phyloP scores from a whole-genome alignment of 2,113 vertebrate species.

The Charadrius vociferus region DNA sequence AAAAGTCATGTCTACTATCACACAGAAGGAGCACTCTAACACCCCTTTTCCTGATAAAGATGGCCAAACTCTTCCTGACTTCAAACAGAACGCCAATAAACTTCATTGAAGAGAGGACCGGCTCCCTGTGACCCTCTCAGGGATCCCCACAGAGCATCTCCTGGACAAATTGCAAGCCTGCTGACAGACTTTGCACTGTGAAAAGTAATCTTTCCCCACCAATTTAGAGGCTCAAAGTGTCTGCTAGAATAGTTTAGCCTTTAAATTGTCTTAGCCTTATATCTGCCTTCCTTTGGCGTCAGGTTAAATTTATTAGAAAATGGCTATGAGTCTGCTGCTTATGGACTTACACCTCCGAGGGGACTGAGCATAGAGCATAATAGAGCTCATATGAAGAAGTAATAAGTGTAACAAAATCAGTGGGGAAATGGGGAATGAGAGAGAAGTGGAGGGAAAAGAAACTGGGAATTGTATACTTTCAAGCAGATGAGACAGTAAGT shows the following conservation, averaged over 20 bases:
- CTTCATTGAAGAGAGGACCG: neutral
- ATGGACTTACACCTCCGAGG: neutral
- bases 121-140: neutral
- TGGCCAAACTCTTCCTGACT: neutral
- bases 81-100: neutral
- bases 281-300: neutral
- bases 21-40: neutral
- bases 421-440: neutral
- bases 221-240: neutral
- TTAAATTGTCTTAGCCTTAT: neutral
- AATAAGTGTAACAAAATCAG: neutral
- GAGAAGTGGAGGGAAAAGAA: neutral
- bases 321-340: neutral
- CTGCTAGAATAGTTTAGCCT: neutral
- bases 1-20: neutral
- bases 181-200: neutral
- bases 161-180: neutral
- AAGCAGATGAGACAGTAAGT: neutral
- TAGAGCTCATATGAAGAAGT: neutral
- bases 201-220: neutral
- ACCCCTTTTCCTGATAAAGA: neutral
- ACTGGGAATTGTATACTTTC: neutral
- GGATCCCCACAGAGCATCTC: neutral
- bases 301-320: neutral
- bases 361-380: neutral